These are phyloP conservation scores for Meta bourneti DNA, from an alignment of 2,888 invertebrate species.

Conservation along the genomic window DNA sequence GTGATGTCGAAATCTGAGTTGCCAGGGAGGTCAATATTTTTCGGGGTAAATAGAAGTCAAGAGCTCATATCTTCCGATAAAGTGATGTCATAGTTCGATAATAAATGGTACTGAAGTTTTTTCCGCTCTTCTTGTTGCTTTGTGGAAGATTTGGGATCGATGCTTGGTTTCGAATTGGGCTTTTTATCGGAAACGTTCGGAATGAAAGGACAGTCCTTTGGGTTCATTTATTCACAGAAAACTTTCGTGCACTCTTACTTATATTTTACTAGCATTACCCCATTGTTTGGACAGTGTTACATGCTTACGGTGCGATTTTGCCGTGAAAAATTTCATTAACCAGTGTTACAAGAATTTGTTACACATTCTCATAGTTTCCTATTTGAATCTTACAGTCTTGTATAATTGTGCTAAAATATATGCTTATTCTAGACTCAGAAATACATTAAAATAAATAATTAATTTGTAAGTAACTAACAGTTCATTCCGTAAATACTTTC, in stretches of 20 bases:
- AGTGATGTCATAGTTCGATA: slow-evolving; percentile 58
- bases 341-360: too few relatives aligned
- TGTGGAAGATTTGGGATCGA: slow-evolving; percentile 11
- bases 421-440: too few relatives aligned
- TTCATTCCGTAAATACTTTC: too few relatives aligned
- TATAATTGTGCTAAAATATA: too few relatives aligned
- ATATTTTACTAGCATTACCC: background rate
- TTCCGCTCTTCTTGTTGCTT: background rate
- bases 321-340: too few relatives aligned
- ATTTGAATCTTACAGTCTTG: too few relatives aligned
- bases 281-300: too few relatives aligned
- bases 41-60: slow-evolving; percentile 62
- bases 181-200: slow-evolving; percentile 3
- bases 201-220: background rate
- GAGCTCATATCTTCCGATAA: slow-evolving; percentile 56
- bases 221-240: background rate
- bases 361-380: too few relatives aligned
- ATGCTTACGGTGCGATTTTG: too few relatives aligned
- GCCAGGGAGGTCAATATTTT: slow-evolving; percentile 60
- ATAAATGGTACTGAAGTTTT: slow-evolving; percentile 29
- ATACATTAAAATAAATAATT: too few relatives aligned
- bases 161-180: slow-evolving; percentile 1
- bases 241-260: background rate
- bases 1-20: slow-evolving; percentile 23
- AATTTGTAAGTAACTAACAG: too few relatives aligned